These are phyloP conservation scores for Nomada hirtipes DNA, from an alignment of 2,888 invertebrate species.

Conservation along the genomic window DNA sequence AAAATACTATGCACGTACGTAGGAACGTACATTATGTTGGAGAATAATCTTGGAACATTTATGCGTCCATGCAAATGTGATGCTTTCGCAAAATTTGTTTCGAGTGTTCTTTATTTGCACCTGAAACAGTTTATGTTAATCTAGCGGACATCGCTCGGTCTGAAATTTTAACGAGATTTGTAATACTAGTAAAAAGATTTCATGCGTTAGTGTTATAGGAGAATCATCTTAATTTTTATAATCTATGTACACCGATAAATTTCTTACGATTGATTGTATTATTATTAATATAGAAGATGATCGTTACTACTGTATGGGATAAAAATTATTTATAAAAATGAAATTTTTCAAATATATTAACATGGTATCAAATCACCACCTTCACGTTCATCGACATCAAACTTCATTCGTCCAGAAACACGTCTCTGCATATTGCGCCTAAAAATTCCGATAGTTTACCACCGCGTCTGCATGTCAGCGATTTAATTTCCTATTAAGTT, in stretches of 20 bases:
- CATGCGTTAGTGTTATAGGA: too few relatives aligned
- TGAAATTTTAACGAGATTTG: too few relatives aligned
- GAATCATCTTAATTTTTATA: too few relatives aligned
- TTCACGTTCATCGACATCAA: too few relatives aligned
- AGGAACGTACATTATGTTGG: too few relatives aligned
- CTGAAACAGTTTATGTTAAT: neutral
- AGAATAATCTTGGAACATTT: neutral
- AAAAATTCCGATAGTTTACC: neutral
- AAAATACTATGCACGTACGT: neutral
- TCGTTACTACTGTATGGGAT: neutral
- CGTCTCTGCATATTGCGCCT: neutral
- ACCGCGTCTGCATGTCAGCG: neutral
- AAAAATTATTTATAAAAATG: neutral
- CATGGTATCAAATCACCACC: neutral
- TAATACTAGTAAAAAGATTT: too few relatives aligned
- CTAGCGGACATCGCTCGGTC: too few relatives aligned
- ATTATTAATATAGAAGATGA: too few relatives aligned
- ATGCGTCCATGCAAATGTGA: neutral
- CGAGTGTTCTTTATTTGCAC: neutral
- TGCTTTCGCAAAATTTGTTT: neutral
- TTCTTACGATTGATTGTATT: too few relatives aligned
- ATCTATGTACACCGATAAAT: too few relatives aligned
- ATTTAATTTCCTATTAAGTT: conserved; percentile 3
- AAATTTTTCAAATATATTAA: neutral
- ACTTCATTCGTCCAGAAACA: too few relatives aligned